These are phyloP conservation scores for Todiramphus saurophagus DNA, from an alignment of 2,113 vertebrate species.

Conservation along the genomic window DNA sequence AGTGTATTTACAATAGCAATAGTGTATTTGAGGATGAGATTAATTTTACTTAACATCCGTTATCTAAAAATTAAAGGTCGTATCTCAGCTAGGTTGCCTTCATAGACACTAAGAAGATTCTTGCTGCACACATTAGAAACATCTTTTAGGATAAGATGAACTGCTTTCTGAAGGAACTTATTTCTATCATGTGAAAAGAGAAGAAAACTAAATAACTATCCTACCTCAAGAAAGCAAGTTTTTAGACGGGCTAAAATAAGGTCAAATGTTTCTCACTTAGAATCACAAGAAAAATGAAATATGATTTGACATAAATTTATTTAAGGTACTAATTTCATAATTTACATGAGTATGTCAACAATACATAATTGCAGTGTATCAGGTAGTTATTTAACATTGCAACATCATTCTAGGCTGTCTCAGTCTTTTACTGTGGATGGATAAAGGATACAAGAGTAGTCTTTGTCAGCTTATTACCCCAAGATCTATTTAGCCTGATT, in stretches of 20 bases:
- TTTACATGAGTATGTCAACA: not conserved
- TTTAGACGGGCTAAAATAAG: not conserved
- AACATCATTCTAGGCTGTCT: not conserved
- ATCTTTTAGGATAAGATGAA: not conserved
- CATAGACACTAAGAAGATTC: not conserved
- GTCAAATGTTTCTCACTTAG: not conserved
- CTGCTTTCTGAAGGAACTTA: not conserved
- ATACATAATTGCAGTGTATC: not conserved
- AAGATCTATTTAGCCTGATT: not conserved
- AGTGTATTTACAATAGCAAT: no score
- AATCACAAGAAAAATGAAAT: not conserved
- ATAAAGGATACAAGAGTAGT: not conserved
- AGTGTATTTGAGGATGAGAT: not conserved
- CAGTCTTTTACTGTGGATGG: not conserved
- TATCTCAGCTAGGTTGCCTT: not conserved
- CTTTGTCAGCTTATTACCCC: not conserved
- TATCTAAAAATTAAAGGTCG: not conserved
- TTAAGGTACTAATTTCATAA: not conserved
- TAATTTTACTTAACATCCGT: not conserved
- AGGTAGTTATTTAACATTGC: not conserved
- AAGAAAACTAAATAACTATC: not conserved
- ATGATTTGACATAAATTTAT: accelerated
- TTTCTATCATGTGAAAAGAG: not conserved
- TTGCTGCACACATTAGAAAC: not conserved
- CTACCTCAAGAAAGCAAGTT: not conserved